Evolutionary conservation across 2,888 invertebrate genomes (phyloP), one percentile per base, ranked within the genome.

Genomic region (Lampropteryx suffumata): DNA sequence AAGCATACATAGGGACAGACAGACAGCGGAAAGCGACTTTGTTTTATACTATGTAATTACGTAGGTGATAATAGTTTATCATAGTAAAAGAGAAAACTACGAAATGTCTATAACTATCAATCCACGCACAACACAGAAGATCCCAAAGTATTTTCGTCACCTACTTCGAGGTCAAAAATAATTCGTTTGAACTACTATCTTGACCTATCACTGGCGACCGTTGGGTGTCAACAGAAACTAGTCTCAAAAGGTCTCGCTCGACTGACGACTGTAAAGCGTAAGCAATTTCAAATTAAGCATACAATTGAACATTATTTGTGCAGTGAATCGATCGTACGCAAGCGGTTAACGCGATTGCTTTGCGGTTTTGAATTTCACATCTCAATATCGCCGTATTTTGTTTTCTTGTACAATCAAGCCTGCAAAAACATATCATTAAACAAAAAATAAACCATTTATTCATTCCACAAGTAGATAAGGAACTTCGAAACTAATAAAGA

Each of bases 151-250:
- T 29, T 40, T 29, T 40, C 4, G 0, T 10, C 28, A 17, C 11
- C 10, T 21, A 26, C 26, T 33, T 24, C 7, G 10, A 39, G 37
- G 37, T 29, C 29, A 36, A 29, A 28, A 12, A 12, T 29, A 21
- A 9, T 28, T 24, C 21, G 28, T 28, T 44, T 29, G 7, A 17
- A 21, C 28, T 29, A 24, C 24, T 32, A 46, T 39, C 43, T 56
- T 56, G 56, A 52, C 56, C 56, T 46, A 37, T 14, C 30, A 21
- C 24, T 29, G 33, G 14, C 46, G 26, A 50, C 57, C 57, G 52
- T 52, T 57, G 44, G 24, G 50, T 37, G 52, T 57, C 46, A 53
- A 57, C 46, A 47, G 24, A 24, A 21, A 13, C 21, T n/a, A 26
- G 32, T 33, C 26, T 40, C 12, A 14, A 47, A 40, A 28, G 17